These are phyloP conservation scores for Schizothorax lantsangensis DNA, from an alignment of 2,797 vertebrate species.

Conservation along the genomic window DNA sequence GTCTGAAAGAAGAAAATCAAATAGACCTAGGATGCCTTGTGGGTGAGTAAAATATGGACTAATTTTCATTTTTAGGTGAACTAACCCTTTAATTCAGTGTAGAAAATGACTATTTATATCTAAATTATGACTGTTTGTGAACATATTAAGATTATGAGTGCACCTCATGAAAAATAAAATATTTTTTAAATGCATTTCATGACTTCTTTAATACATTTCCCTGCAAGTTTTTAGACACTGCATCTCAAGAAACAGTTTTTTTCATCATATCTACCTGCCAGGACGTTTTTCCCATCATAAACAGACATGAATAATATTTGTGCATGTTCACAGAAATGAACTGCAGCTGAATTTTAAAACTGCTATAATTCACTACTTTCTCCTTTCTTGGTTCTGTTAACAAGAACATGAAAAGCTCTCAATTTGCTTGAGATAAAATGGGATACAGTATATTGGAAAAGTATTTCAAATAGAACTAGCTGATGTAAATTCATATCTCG, in stretches of 20 bases:
- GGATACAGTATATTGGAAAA: conserved; percentile 11
- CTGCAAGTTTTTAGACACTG: neutral
- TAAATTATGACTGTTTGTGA: neutral
- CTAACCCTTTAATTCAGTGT: no score
- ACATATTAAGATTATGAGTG: neutral
- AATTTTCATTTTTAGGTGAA: no score
- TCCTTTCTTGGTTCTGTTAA: neutral
- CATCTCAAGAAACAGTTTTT: neutral
- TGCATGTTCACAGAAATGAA: conserved; percentile 12
- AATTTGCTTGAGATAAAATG: conserved; percentile 1
- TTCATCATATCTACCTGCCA: no score
- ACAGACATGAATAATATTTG: conserved; percentile 3
- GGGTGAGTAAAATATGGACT: no score
- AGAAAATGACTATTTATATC: neutral
- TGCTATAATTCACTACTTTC: neutral
- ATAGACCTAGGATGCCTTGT: no score
- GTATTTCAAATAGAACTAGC: neutral
- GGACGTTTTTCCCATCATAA: neutral
- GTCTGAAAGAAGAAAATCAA: no score
- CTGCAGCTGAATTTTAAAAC: neutral
- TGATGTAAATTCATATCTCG: conserved; percentile 39
- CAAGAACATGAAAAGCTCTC: conserved; percentile 30
- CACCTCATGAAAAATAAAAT: no score
- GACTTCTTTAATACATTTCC: neutral
- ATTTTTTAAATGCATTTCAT: neutral